Evolutionary conservation across 2,888 invertebrate genomes (phyloP), one percentile per base, ranked within the genome.

Genomic region (Drosophila dives): DNA sequence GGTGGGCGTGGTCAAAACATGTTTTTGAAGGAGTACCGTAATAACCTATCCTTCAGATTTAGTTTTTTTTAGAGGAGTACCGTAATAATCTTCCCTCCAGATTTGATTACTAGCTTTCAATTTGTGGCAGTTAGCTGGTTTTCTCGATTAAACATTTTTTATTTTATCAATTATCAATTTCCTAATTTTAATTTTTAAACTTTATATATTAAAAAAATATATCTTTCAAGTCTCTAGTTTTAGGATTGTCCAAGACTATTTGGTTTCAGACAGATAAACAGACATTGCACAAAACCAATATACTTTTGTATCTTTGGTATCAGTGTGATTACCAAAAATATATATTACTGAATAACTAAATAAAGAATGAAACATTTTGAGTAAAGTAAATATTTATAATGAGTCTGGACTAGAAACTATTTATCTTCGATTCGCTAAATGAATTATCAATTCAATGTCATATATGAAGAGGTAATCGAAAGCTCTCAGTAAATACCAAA

Each of bases 251-350:
- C 10, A 10, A 11, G 8, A 0, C 11, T 11, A 6, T 26, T 3
- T 4, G 4, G 26, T 26, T 26, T 26, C 26, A n/a, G 11, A 42
- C 6, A 20, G 20, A 12, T 12, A 11, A 40, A 36, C 5, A 40
- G n/a, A 40, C 11, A 20, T 12, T 20, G n/a, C 11, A 12, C 11
- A 20, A 20, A 45, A 12, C 12, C 12, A 20, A 12, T 3, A 20
- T 20, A 20, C 3, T 20, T 3, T 20, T 1, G 1, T 45, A 7
- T 20, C 12, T 12, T 20, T 12, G 12, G 7, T 20, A 20, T 1
- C 7, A 0, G 0, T 0, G 20, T 45, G 20, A 20, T 20, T 11
- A 0, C n/a, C 6, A 0, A 20, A 11, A 42, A 45, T 20, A 45
- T 2, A 26, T 29, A 11, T 42, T 2, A 12, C 12, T 7, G 42